A percentile compares a stretch with the other conserved stretches of the same genome.
Evolutionary conservation across 2,797 vertebrate genomes (phyloP).

Genomic region (Eidolon dupreanum): DNA sequence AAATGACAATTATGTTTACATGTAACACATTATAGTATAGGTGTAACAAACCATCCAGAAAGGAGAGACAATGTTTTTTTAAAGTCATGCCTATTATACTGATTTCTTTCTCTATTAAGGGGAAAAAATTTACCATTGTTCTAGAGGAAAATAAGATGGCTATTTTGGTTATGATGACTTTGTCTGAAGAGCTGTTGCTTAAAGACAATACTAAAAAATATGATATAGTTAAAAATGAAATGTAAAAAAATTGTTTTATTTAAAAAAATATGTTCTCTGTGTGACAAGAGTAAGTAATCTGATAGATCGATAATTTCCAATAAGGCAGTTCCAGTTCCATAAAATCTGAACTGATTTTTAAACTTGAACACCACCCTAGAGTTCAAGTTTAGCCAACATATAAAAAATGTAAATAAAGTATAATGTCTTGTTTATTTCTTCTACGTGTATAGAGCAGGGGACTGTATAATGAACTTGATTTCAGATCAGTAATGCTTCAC

Average conservation of each 20-base stretch:
- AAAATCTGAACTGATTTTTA: not conserved
- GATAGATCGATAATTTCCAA: not conserved
- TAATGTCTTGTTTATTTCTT: not conserved
- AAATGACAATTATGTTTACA: not conserved
- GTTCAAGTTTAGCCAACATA: not conserved
- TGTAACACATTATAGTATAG: not conserved
- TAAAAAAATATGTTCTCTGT: not conserved
- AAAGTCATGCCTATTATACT: not conserved
- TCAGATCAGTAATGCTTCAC: not conserved
- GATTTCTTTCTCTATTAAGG: not conserved
- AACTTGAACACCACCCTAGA: not conserved
- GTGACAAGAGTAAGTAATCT: not conserved
- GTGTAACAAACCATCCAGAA: not conserved
- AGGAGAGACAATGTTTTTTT: not conserved
- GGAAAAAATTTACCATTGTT: not conserved
- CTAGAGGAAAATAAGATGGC: not conserved
- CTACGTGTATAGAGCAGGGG: not conserved
- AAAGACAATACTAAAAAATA: not conserved
- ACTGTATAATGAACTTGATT: not conserved
- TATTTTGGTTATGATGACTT: constrained; percentile 13
- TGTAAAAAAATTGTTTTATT: not conserved
- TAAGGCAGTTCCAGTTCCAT: not conserved
- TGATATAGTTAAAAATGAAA: not conserved
- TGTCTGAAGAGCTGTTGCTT: not conserved
- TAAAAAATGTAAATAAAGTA: not conserved